Conservation (phyloP, 2,888 invertebrate species). For the Lasioglossum morio region DNA sequence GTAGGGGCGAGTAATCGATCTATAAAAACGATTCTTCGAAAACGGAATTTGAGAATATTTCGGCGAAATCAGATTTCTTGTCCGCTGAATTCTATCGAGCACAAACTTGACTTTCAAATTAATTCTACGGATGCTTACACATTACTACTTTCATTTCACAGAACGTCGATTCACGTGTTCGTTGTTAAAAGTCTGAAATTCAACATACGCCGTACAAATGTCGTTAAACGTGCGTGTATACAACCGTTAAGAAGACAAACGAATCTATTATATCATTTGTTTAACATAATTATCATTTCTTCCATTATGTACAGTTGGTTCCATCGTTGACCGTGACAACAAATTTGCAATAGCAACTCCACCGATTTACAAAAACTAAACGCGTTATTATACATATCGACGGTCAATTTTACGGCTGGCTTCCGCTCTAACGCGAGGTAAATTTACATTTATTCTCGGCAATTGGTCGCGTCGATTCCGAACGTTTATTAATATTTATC, state of each 20-base stretch:
- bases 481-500: constrained; percentile 25
- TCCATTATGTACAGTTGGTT: constrained; percentile 29
- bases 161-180: not conserved
- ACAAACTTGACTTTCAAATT: not conserved
- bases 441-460: constrained; percentile 3
- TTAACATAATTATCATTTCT: not conserved
- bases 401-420: constrained; percentile 1
- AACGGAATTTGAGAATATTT: too few species aligned
- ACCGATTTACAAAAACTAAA: not conserved
- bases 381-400: not conserved
- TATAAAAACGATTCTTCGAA: not conserved
- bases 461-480: not conserved
- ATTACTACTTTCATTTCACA: not conserved
- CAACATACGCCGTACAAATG: not conserved
- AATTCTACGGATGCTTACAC: not conserved
- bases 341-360: not conserved
- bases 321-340: not conserved
- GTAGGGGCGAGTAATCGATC: not conserved
- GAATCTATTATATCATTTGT: not conserved
- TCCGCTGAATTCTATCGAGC: not conserved
- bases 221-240: not conserved
- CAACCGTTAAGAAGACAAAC: constrained; percentile 10
- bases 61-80: not conserved
- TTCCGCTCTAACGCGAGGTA: not conserved
- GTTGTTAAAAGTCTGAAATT: constrained; percentile 16